Conservation (phyloP, 1,140 invertebrate species). For the Eciton burchellii region DNA sequence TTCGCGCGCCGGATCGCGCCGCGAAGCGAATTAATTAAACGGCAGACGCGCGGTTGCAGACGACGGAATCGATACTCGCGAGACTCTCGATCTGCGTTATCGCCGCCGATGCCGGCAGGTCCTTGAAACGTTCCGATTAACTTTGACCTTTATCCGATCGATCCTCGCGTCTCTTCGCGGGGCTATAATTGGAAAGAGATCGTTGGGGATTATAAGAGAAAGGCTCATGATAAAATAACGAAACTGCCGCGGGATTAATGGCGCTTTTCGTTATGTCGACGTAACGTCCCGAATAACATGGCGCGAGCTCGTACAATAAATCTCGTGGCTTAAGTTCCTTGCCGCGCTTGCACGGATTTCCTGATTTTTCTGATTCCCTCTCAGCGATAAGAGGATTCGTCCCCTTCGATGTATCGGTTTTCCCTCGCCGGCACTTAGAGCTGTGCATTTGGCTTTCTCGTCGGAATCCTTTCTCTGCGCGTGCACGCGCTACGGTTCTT, state of each 20-base stretch:
- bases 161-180: slow-evolving; percentile 2
- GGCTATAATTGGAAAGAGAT: slow-evolving; percentile 28
- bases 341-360: slow-evolving; percentile 64
- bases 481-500: not conserved
- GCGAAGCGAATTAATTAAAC: slow-evolving; percentile 11
- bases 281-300: slow-evolving; percentile 32
- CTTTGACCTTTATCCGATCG: slow-evolving; percentile 44
- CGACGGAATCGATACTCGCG: slow-evolving; percentile 13
- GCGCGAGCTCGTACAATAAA: slow-evolving; percentile 52
- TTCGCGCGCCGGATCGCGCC: slow-evolving; percentile 13
- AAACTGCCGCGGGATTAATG: not conserved
- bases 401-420: slow-evolving; percentile 69
- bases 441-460: slow-evolving; percentile 44
- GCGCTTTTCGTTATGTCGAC: not conserved
- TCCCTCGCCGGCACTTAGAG: slow-evolving; percentile 37
- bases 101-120: slow-evolving; percentile 18
- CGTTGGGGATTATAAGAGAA: slow-evolving; percentile 21
- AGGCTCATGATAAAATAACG: not conserved
- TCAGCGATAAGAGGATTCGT: slow-evolving; percentile 72
- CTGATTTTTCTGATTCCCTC: slow-evolving; percentile 70
- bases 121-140: slow-evolving; percentile 51
- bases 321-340: slow-evolving; percentile 68
- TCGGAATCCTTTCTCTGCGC: slow-evolving; percentile 9
- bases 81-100: slow-evolving; percentile 16
- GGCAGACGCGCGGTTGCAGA: not conserved